Evolutionary conservation across 2,888 invertebrate species (phyloP).

Genomic region (Caenorhabditis plicata): DNA sequence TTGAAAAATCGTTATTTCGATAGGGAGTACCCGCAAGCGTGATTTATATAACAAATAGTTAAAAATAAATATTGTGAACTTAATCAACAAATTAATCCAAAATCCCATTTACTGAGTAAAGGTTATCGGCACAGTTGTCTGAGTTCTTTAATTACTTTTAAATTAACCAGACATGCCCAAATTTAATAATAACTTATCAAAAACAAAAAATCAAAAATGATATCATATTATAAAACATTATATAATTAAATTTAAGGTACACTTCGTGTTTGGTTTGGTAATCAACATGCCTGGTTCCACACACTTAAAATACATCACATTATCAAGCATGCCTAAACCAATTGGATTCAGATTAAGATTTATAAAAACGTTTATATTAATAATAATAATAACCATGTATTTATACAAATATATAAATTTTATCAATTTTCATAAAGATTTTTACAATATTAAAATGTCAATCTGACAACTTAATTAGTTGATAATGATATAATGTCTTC

Average conservation of each 20-base stretch:
- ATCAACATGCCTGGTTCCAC: slow-evolving; percentile 64
- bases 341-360: slow-evolving; percentile 4
- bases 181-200: too few relatives aligned
- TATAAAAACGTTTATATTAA: neutral
- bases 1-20: too few relatives aligned
- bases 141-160: too few relatives aligned
- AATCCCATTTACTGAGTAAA: slow-evolving; percentile 2
- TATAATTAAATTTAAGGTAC: slow-evolving; percentile 38
- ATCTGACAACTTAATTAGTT: too few relatives aligned
- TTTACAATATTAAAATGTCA: neutral
- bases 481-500: neutral
- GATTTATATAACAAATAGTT: too few relatives aligned
- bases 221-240: too few relatives aligned
- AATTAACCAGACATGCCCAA: too few relatives aligned
- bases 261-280: slow-evolving; percentile 58
- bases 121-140: too few relatives aligned
- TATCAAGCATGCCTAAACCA: slow-evolving; percentile 13
- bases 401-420: neutral
- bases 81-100: too few relatives aligned
- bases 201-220: too few relatives aligned
- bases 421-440: slow-evolving; percentile 1
- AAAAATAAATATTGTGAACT: too few relatives aligned
- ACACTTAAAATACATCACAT: slow-evolving; percentile 47
- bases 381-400: neutral
- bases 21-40: too few relatives aligned